These are phyloP conservation scores for Megalopta genalis DNA, from an alignment of 1,140 invertebrate genomes.

Conservation along the genomic window DNA sequence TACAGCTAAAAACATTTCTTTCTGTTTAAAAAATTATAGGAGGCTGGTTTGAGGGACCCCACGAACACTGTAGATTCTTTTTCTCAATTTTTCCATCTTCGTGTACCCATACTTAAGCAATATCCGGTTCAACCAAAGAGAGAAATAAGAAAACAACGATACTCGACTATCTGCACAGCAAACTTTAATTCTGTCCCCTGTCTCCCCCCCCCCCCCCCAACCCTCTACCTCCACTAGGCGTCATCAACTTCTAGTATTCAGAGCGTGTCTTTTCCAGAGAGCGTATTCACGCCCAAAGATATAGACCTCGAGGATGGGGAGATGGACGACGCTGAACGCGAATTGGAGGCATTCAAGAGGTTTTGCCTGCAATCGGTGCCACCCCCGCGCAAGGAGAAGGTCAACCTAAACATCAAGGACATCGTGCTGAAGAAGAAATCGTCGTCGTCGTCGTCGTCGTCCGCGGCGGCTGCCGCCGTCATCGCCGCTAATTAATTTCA, in stretches of 20 bases:
- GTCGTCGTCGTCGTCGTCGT: constrained; percentile 65
- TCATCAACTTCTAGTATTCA: constrained; percentile 67
- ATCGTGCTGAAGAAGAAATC: constrained; percentile 85
- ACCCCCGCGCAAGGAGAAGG: constrained; percentile 85
- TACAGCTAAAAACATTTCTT: no score
- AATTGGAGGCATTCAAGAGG: constrained; percentile 89
- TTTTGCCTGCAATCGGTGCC: constrained; percentile 88
- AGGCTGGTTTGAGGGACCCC: neutral
- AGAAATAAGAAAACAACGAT: constrained; percentile 14
- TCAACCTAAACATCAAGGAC: constrained; percentile 87
- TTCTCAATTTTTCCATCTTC: neutral
- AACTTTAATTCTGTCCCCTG: constrained; percentile 26
- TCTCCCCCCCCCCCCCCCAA: neutral
- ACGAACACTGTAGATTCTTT: neutral
- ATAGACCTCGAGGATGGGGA: constrained; percentile 87
- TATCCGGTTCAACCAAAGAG: constrained; percentile 10
- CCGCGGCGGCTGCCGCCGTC: constrained; percentile 60
- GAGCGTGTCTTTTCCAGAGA: constrained; percentile 83
- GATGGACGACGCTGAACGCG: constrained; percentile 87
- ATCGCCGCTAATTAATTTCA: constrained; percentile 63
- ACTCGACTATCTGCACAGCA: constrained; percentile 11
- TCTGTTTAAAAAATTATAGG: neutral
- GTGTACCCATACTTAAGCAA: constrained; percentile 27
- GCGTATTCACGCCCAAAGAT: constrained; percentile 88
- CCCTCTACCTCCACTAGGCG: neutral